Evolutionary conservation across 2,888 invertebrate species (phyloP), one percentile per base, ranked within the genome.

Genomic region (Sturmia bella): DNA sequence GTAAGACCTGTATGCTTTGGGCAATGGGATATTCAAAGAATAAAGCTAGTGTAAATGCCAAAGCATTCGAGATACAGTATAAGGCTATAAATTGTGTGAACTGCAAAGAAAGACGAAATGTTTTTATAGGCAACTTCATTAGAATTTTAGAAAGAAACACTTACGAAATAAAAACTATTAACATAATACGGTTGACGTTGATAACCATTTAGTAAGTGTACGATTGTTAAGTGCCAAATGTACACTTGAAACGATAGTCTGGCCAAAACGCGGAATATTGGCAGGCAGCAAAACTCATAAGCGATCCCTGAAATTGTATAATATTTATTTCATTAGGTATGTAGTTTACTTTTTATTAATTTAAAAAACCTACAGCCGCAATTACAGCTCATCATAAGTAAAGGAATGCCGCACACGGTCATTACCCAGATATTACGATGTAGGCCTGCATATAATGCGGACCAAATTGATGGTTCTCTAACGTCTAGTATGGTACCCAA

Each of bases 391-490:
- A 89, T 87, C 39, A 87, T 79, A 24, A 88, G 81, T 2, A 90
- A 72, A 5, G 86, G 87, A 0, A 87, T 77, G 0, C 87, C 88
- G 24, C 90, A 88, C 4, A 84, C 27, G 37, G 89, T 86, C 2
- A 91, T 50, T 12, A 88, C 88, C 88, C 91, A 92, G 5, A 90
- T 48, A 84, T 89, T 90, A 83, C 90, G 90, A 68, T 89, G 89
- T 0, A 91, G 63, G 0, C 90, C 89, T 69, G 91, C 90, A 84
- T 91, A 92, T 1, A 92, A 39, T 1, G 90, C 91, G 15, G 91
- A 85, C 87, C 88, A 89, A 32, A 91, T 63, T 0, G 89, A 89
- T 0, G 91, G 89, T 43, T 88, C 87, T 4, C 88, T 85, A 19
- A 85, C 85, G 37, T 91, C 91, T 57, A 91, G 87, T 15, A 87